phyloP scores from a whole-genome alignment of 1,140 invertebrate species.

The Tenebrio molitor region DNA sequence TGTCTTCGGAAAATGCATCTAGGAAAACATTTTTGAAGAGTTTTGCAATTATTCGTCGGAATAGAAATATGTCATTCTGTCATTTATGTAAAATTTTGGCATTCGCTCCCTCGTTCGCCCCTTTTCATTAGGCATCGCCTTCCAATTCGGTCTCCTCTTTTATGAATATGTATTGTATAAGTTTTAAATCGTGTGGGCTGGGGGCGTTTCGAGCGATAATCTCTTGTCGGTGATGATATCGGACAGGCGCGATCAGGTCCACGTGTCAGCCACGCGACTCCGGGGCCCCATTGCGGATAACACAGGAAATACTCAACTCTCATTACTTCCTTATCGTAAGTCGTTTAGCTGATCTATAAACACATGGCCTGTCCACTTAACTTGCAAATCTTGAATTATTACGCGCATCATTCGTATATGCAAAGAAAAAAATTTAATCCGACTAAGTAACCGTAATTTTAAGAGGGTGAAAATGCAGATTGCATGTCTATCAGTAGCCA shows the following conservation, averaged over 20 bases:
- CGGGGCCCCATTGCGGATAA: slow-evolving; percentile 51
- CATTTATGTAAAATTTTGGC: no score
- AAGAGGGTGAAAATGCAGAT: slow-evolving; percentile 47
- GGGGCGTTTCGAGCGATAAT: slow-evolving; percentile 50
- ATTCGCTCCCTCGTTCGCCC: no score
- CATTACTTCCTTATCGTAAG: slow-evolving; percentile 62
- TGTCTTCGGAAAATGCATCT: no score
- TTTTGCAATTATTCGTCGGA: no score
- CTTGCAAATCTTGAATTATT: slow-evolving; percentile 59
- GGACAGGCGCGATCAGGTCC: slow-evolving; percentile 50
- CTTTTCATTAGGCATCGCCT: no score
- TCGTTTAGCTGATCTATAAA: slow-evolving; percentile 61
- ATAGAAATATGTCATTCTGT: no score
- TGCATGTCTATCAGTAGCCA: slow-evolving; percentile 54
- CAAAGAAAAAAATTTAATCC: slow-evolving; percentile 40
- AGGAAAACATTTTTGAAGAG: no score
- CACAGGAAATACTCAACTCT: slow-evolving; percentile 56
- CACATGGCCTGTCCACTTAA: slow-evolving; percentile 49
- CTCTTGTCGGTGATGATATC: slow-evolving; percentile 53
- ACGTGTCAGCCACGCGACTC: slow-evolving; percentile 60
- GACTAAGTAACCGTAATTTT: slow-evolving; percentile 31
- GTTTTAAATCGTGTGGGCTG: slow-evolving; percentile 44
- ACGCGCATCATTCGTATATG: slow-evolving; percentile 44
- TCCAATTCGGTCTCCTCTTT: slow-evolving; percentile 24
- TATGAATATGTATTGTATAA: slow-evolving; percentile 44